phyloP scores from a whole-genome alignment of 2,888 invertebrate genomes.

The Peribatodes rhomboidaria region DNA sequence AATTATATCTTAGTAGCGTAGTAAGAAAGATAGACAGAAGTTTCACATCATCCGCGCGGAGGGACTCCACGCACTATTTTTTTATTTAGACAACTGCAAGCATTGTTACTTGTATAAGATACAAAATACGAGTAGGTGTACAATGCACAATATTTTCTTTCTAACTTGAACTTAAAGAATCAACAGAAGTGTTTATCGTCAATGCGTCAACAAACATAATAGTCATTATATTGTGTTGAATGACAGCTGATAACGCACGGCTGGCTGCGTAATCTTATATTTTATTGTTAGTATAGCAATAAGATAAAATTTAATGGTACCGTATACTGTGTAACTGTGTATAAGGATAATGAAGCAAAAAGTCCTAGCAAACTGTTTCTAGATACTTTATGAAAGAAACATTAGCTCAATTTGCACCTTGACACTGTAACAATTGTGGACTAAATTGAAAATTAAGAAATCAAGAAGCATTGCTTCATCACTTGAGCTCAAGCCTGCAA shows the following conservation, averaged over 20 bases:
- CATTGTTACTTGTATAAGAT: neutral
- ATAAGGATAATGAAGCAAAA: neutral
- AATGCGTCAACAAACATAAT: conserved; percentile 1
- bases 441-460: too few species aligned
- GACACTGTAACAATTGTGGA: too few species aligned
- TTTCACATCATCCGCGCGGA: too few species aligned
- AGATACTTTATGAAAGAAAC: neutral
- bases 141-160: neutral
- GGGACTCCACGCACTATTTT: too few species aligned
- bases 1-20: too few species aligned
- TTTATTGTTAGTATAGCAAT: conserved; percentile 16
- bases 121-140: neutral
- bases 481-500: too few species aligned
- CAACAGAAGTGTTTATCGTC: neutral
- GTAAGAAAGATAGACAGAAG: too few species aligned
- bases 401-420: neutral
- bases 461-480: too few species aligned
- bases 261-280: conserved; percentile 4
- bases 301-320: conserved; percentile 4
- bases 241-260: conserved; percentile 12
- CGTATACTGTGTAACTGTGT: too few species aligned
- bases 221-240: conserved; percentile 3
- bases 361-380: neutral
- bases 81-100: too few species aligned
- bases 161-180: conserved; percentile 1